Percentiles rank a stretch among this genome's conserved stretches.
Conservation (phyloP, 2,113 vertebrate genomes). For the Anser brachyrhynchus region DNA sequence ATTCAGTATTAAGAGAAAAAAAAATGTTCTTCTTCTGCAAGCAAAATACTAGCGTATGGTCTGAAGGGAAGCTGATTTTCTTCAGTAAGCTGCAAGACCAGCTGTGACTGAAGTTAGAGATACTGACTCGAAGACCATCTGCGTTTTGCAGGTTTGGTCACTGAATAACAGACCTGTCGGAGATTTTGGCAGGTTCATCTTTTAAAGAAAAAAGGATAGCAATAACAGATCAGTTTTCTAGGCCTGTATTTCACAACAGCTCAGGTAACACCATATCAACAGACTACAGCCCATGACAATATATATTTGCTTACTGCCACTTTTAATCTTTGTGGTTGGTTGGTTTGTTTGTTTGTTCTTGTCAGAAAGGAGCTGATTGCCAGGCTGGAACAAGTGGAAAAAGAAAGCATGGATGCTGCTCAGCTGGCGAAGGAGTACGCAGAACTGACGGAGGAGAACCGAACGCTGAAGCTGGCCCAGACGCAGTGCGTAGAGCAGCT, state of each 20-base stretch:
- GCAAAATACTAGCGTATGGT: neutral
- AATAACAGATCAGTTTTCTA: neutral
- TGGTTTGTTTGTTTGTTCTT: neutral
- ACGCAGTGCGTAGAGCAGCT: conserved; percentile 89
- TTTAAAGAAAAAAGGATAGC: neutral
- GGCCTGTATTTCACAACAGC: neutral
- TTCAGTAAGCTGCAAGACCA: fast-evolving
- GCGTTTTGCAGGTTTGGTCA: neutral
- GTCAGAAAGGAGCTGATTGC: conserved; percentile 89
- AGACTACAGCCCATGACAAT: neutral
- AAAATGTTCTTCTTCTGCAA: neutral
- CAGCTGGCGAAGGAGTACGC: conserved; percentile 90
- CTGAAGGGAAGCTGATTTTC: neutral
- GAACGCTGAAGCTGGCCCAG: conserved; percentile 87
- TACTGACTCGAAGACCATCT: neutral
- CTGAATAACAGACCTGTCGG: neutral
- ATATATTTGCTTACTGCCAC: neutral
- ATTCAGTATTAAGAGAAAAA: neutral
- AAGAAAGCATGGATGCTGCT: conserved; percentile 86
- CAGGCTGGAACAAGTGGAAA: conserved; percentile 91
- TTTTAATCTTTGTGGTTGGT: neutral
- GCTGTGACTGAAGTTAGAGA: neutral
- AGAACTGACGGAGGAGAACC: conserved; percentile 92
- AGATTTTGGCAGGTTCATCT: neutral
- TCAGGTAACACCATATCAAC: neutral